Conservation (phyloP, 2,888 invertebrate species). For the Hyles lineata region DNA sequence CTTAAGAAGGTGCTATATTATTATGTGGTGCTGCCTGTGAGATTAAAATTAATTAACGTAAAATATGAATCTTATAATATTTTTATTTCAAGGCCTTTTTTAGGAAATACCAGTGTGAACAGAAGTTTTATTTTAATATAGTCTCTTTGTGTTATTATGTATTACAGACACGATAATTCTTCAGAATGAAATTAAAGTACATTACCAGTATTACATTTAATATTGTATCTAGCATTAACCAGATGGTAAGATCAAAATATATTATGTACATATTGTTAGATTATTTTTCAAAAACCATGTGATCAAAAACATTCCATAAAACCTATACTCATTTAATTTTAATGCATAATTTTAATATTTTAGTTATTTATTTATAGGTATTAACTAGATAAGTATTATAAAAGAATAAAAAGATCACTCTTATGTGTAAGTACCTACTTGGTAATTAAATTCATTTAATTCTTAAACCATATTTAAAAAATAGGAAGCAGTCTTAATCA, state of each 20-base stretch:
- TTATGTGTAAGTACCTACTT: no score
- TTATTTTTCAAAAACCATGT: constrained; percentile 41
- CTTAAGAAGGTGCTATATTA: neutral
- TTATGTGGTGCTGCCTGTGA: constrained; percentile 1
- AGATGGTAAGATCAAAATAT: constrained; percentile 24
- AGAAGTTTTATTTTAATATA: neutral
- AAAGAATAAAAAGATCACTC: neutral
- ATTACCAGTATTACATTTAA: constrained; percentile 46
- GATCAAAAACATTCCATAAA: constrained; percentile 61
- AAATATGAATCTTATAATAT: constrained; percentile 16
- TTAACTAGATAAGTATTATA: constrained; percentile 6
- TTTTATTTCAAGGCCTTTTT: neutral
- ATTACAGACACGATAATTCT: no score
- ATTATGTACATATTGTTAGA: constrained; percentile 32
- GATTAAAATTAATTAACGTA: neutral
- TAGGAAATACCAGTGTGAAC: neutral
- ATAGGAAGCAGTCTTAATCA: neutral
- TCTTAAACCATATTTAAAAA: neutral
- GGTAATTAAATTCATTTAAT: neutral
- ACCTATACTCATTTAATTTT: constrained; percentile 27
- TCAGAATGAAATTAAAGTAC: neutral
- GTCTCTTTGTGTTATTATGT: neutral
- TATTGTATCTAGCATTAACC: constrained; percentile 24
- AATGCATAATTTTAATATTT: constrained; percentile 38
- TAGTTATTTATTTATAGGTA: constrained; percentile 39